These are phyloP conservation scores for Willowsia nigromaculata DNA, from an alignment of 2,888 invertebrate genomes.

Conservation along the genomic window DNA sequence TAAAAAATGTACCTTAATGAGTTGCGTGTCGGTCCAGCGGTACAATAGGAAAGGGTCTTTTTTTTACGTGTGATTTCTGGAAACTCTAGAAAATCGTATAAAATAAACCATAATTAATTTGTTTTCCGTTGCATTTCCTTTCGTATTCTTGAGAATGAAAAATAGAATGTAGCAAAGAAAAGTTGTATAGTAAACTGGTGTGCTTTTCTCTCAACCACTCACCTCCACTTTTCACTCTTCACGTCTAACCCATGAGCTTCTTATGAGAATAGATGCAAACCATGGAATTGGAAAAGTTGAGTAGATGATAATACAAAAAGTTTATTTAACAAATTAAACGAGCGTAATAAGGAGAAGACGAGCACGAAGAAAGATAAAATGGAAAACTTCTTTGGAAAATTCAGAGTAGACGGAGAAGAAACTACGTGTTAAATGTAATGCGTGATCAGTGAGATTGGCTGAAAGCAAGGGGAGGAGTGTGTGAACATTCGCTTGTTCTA, in stretches of 20 bases:
- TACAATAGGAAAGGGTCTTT: not conserved
- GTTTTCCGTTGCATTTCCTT: slow-evolving; percentile 47
- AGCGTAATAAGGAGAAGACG: slow-evolving; percentile 23
- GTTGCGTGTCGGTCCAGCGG: not conserved
- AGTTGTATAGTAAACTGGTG: not conserved
- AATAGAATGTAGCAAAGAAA: slow-evolving; percentile 2
- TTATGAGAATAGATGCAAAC: not conserved
- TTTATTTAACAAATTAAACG: slow-evolving; percentile 46
- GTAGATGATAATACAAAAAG: slow-evolving; percentile 41
- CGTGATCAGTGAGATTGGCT: slow-evolving; percentile 15
- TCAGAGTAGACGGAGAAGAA: not conserved
- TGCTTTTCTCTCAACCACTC: not conserved
- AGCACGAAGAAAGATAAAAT: slow-evolving; percentile 34
- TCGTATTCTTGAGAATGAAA: not conserved
- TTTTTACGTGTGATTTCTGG: not conserved
- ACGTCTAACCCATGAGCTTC: not conserved
- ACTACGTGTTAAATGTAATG: slow-evolving; percentile 17
- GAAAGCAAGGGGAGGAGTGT: not conserved
- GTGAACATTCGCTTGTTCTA: not conserved
- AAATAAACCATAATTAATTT: slow-evolving; percentile 52
- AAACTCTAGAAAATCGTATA: slow-evolving; percentile 8
- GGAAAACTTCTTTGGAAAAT: slow-evolving; percentile 31
- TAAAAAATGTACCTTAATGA: not conserved
- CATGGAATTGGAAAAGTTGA: slow-evolving; percentile 41
- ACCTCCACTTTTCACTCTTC: not conserved